Percentiles rank a stretch among this genome's conserved stretches.
phyloP scores from a whole-genome alignment of 1,140 invertebrate species.

The Druon quercuslanigerum region DNA sequence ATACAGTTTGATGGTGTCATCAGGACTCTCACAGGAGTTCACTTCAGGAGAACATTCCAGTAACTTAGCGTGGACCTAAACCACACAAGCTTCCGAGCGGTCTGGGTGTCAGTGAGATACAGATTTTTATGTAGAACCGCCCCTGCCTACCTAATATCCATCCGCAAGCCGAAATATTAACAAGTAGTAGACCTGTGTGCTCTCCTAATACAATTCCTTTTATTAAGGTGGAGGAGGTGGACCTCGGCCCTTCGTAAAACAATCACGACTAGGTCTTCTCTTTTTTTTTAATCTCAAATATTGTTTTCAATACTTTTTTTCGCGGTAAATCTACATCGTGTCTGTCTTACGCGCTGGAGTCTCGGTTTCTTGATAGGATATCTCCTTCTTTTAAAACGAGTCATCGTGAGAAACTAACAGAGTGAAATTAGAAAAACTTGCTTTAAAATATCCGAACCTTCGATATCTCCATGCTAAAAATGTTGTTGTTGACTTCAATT shows the following conservation, averaged over 20 bases:
- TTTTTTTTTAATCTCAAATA: constrained; percentile 12
- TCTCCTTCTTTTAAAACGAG: not conserved
- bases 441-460: not conserved
- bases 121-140: too few relatives aligned
- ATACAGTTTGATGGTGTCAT: too few relatives aligned
- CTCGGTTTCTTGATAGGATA: not conserved
- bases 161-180: not conserved
- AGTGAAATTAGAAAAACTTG: not conserved
- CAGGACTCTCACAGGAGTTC: too few relatives aligned
- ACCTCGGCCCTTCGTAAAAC: constrained; percentile 19
- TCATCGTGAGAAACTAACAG: constrained; percentile 6
- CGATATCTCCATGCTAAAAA: too few relatives aligned
- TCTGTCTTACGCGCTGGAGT: not conserved
- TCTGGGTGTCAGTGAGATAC: too few relatives aligned
- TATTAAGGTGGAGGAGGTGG: constrained; percentile 45
- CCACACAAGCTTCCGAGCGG: too few relatives aligned
- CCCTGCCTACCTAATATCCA: too few relatives aligned
- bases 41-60: too few relatives aligned
- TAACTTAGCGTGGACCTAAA: too few relatives aligned
- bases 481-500: too few relatives aligned
- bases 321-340: not conserved
- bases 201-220: constrained; percentile 33
- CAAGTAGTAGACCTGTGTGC: not conserved
- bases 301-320: not conserved
- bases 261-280: not conserved